Percentiles rank a stretch among this genome's conserved stretches.
These are phyloP conservation scores for Varanus salvator DNA, from an alignment of 2,113 vertebrate genomes.

Conservation along the genomic window DNA sequence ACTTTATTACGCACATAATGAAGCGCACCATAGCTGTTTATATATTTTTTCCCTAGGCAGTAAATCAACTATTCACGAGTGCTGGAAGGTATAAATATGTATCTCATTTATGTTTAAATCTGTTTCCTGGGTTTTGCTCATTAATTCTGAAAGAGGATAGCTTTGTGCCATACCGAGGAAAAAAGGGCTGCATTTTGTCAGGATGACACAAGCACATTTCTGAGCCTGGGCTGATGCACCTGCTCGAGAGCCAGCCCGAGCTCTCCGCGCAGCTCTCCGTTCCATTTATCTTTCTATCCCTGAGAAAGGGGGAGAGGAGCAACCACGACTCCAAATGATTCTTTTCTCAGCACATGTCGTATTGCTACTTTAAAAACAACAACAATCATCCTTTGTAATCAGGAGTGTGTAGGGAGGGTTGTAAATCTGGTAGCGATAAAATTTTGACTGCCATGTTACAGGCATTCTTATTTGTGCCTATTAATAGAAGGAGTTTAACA, in stretches of 20 bases:
- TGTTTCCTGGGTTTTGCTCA: constrained; percentile 41
- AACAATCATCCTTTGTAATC: neutral
- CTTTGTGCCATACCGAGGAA: neutral
- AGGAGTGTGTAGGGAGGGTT: neutral
- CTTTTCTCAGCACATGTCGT: neutral
- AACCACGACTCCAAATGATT: neutral
- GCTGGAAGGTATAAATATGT: constrained; percentile 54
- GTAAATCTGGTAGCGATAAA: neutral
- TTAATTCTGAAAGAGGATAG: constrained; percentile 29
- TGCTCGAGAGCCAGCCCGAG: neutral
- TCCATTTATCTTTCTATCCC: neutral
- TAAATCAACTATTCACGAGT: constrained; percentile 65
- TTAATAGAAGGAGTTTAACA: neutral
- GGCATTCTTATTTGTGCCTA: neutral
- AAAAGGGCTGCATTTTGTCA: constrained; percentile 38
- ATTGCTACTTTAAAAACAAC: neutral
- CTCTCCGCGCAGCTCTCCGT: neutral
- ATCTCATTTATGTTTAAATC: constrained; percentile 55
- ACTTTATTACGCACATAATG: constrained; percentile 71
- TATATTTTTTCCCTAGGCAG: constrained; percentile 58
- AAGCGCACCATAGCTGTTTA: constrained; percentile 63
- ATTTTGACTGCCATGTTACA: neutral
- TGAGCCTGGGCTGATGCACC: neutral
- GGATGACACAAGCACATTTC: constrained; percentile 19
- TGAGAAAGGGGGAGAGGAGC: neutral